Evolutionary conservation across 2,888 invertebrate species (phyloP).

Genomic region (Cheilosia impressa): DNA sequence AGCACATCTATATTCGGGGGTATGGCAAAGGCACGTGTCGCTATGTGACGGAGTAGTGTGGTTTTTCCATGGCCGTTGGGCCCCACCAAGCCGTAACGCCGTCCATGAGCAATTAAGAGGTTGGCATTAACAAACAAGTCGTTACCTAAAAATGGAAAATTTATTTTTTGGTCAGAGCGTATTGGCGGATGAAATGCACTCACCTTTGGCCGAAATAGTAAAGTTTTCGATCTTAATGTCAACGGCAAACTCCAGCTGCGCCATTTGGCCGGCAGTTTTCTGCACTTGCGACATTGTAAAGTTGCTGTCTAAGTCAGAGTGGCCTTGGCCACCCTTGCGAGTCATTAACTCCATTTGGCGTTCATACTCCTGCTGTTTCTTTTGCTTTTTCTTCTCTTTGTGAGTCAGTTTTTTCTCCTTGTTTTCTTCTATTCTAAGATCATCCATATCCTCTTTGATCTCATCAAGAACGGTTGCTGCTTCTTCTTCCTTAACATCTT

Average conservation of each 20-base stretch:
- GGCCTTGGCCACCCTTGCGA: constrained; percentile 94
- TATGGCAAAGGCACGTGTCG: constrained; percentile 94
- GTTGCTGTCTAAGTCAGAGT: constrained; percentile 95
- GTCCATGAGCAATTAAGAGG: constrained; percentile 95
- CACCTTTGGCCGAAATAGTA: constrained; percentile 96
- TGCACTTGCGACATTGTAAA: constrained; percentile 96
- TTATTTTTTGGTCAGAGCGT: not conserved
- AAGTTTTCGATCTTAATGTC: constrained; percentile 99
- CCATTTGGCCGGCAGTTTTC: constrained; percentile 90
- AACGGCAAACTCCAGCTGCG: constrained; percentile 94
- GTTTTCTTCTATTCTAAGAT: constrained; percentile 65
- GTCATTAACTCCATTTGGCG: constrained; percentile 93
- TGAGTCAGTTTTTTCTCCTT: constrained; percentile 92
- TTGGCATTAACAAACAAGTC: constrained; percentile 98
- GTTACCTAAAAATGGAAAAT: constrained; percentile 86
- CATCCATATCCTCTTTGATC: constrained; percentile 74
- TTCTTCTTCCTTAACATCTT: constrained; percentile 76
- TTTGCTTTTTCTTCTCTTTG: constrained; percentile 95
- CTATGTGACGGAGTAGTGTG: constrained; percentile 96
- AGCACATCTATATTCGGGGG: constrained; percentile 98
- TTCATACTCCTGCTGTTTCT: constrained; percentile 95
- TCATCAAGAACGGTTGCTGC: constrained; percentile 77
- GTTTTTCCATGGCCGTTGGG: constrained; percentile 99
- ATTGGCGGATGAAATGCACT: constrained; percentile 36
- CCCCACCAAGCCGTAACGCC: constrained; percentile 98